These are phyloP conservation scores for Pelobates cultripes DNA, from an alignment of 2,797 vertebrate species.

Conservation along the genomic window DNA sequence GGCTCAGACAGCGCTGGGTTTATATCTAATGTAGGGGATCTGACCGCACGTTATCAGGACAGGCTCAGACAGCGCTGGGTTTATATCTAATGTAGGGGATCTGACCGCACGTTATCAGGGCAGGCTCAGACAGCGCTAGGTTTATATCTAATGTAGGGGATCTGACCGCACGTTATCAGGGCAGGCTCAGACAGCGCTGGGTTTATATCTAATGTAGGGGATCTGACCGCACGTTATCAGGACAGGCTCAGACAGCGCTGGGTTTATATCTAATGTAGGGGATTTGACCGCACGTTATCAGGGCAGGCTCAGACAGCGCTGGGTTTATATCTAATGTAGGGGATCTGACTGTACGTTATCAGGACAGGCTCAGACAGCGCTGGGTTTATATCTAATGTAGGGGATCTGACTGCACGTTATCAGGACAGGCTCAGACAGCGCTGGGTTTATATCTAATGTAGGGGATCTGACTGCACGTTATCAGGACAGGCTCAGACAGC, in stretches of 20 bases:
- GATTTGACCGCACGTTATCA: not conserved
- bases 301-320: not conserved
- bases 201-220: not conserved
- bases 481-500: conserved; percentile 3
- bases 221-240: too few species aligned
- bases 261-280: not conserved
- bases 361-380: not conserved
- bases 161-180: not conserved
- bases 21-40: conserved; percentile 77
- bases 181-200: not conserved
- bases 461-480: not conserved
- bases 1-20: too few species aligned
- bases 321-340: not conserved
- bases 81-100: too few species aligned
- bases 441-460: not conserved
- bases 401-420: not conserved
- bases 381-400: not conserved
- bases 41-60: too few species aligned
- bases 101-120: too few species aligned
- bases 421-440: not conserved
- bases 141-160: too few species aligned
- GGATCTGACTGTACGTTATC: too few species aligned
- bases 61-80: too few species aligned
- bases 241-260: not conserved
- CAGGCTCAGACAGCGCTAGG: too few species aligned